Evolutionary conservation across 2,888 invertebrate species (phyloP).

Genomic region (Drosophila mimetica): DNA sequence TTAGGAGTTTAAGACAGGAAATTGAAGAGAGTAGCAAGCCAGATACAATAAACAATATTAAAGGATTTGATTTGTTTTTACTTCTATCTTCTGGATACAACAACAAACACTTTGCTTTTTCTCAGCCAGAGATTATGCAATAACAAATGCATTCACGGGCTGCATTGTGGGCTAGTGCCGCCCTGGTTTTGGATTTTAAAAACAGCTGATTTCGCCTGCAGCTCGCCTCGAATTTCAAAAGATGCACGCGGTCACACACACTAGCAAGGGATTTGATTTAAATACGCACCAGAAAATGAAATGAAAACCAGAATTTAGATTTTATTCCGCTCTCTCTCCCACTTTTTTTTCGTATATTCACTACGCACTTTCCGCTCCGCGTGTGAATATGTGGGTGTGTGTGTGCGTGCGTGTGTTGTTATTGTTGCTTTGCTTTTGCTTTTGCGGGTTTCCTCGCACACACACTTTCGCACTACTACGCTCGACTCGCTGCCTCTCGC

Average conservation of each 20-base stretch:
- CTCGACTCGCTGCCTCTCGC: constrained; percentile 44
- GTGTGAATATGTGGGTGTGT: constrained; percentile 25
- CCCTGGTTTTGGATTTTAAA: constrained; percentile 20
- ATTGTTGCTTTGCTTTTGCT: constrained; percentile 57
- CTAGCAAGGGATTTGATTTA: neutral
- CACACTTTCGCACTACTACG: constrained; percentile 41
- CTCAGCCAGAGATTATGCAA: constrained; percentile 17
- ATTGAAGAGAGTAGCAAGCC: neutral
- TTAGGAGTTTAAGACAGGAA: neutral
- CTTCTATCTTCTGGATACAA: neutral
- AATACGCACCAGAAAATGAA: constrained; percentile 38
- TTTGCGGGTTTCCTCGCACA: constrained; percentile 64
- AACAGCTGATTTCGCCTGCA: constrained; percentile 37
- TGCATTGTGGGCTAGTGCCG: constrained; percentile 14
- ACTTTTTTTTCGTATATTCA: constrained; percentile 35
- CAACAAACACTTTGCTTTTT: constrained; percentile 4
- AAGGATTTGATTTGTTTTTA: constrained; percentile 2
- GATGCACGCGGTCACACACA: constrained; percentile 43
- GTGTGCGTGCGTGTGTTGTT: constrained; percentile 35
- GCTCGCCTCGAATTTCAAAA: constrained; percentile 39
- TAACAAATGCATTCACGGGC: constrained; percentile 14
- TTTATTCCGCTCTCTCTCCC: constrained; percentile 38
- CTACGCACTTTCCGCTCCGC: constrained; percentile 38
- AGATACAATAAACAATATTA: neutral
- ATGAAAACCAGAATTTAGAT: constrained; percentile 35